Conservation (phyloP, 1,140 invertebrate genomes). For the Zelostemma sp. region DNA sequence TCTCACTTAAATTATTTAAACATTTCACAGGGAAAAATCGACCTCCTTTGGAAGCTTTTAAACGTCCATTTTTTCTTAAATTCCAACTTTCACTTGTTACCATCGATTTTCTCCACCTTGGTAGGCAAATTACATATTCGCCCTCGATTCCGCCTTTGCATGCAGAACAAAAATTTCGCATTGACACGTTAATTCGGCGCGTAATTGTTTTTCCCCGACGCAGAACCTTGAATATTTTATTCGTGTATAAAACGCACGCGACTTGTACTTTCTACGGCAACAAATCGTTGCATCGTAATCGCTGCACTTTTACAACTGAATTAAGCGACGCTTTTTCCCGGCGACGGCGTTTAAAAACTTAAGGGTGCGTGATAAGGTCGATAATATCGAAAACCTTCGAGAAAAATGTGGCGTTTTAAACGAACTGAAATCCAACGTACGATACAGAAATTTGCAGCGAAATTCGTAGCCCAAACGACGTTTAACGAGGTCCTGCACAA, state of each 20-base stretch:
- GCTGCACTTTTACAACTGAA: slow-evolving; percentile 17
- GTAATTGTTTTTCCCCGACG: slow-evolving; percentile 4
- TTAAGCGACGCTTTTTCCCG: slow-evolving; percentile 26
- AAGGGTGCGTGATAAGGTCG: slow-evolving; percentile 27
- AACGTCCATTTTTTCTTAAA: background rate
- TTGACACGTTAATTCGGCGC: background rate
- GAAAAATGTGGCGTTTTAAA: slow-evolving; percentile 21
- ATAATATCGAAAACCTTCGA: slow-evolving; percentile 39
- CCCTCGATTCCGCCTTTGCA: background rate
- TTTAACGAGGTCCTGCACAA: too few species aligned
- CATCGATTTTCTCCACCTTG: background rate
- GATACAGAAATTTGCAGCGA: too few species aligned
- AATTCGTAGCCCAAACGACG: too few species aligned
- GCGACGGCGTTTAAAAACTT: slow-evolving; percentile 3
- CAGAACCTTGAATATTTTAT: slow-evolving; percentile 19
- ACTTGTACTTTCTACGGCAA: slow-evolving; percentile 21
- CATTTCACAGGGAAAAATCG: too few species aligned
- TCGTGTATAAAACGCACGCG: slow-evolving; percentile 20
- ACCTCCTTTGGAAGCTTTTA: background rate
- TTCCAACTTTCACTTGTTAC: background rate
- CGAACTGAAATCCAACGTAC: slow-evolving; percentile 29
- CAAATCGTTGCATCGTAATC: slow-evolving; percentile 26
- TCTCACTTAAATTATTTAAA: too few species aligned
- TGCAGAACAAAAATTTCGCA: background rate
- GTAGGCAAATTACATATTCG: background rate